phyloP scores from a whole-genome alignment of 1,140 invertebrate genomes.

The Penaeus indicus region DNA sequence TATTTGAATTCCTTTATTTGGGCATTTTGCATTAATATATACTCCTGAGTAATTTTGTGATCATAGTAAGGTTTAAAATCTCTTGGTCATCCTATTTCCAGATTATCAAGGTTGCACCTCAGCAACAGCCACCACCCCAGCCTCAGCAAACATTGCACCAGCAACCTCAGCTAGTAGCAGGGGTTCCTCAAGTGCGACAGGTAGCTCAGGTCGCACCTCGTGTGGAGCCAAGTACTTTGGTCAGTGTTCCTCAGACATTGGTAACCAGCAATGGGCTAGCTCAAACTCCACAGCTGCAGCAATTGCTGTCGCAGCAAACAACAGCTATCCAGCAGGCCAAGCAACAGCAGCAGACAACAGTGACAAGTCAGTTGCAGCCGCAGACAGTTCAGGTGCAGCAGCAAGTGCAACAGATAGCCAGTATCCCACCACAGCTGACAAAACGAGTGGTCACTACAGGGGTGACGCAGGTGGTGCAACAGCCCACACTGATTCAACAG shows the following conservation, averaged over 20 bases:
- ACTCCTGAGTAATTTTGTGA: no score
- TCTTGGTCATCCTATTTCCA: no score
- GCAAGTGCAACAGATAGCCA: conserved; percentile 28
- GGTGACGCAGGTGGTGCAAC: conserved; percentile 36
- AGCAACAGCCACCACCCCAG: not conserved
- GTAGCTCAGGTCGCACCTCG: conserved; percentile 53
- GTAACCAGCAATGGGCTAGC: not conserved
- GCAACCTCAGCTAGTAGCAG: conserved; percentile 16
- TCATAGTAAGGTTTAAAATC: not conserved
- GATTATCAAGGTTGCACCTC: no score
- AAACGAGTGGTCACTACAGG: conserved; percentile 38
- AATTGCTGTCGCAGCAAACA: conserved; percentile 32
- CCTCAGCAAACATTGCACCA: conserved; percentile 4
- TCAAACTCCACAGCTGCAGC: conserved; percentile 38
- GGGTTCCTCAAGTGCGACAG: conserved; percentile 17
- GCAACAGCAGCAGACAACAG: not conserved
- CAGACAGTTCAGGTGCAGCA: conserved; percentile 31
- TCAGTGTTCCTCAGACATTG: conserved; percentile 13
- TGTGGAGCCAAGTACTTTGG: not conserved
- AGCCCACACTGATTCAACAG: conserved; percentile 51
- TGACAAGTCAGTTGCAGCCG: conserved; percentile 24
- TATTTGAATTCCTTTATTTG: no score
- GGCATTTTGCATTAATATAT: no score
- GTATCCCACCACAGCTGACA: conserved; percentile 2
- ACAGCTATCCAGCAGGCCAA: no score